Evolutionary conservation across 2,888 invertebrate genomes (phyloP).

Genomic region (Sinohyriopsis cumingii): DNA sequence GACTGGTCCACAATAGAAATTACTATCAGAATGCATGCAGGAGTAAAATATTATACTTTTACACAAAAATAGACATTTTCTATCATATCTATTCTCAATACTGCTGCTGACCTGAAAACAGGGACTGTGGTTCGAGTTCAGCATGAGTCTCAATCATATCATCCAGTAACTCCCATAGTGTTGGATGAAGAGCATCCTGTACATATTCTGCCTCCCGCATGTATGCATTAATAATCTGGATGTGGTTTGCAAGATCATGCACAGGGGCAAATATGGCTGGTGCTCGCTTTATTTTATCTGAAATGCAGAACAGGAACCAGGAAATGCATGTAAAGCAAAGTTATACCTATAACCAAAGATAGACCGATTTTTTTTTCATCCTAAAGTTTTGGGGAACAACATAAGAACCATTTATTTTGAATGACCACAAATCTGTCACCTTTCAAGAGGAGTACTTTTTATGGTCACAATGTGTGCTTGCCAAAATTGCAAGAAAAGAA

Average conservation of each 20-base stretch:
- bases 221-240: slow-evolving; percentile 66
- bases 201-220: slow-evolving; percentile 65
- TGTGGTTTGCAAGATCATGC: slow-evolving; percentile 63
- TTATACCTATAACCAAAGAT: neutral
- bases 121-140: slow-evolving; percentile 57
- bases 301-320: slow-evolving; percentile 4
- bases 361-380: too few species aligned
- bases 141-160: slow-evolving; percentile 62
- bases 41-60: too few species aligned
- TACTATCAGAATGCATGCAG: too few species aligned
- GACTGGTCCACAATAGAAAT: too few species aligned
- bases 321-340: neutral
- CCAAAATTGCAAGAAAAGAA: too few species aligned
- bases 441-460: too few species aligned
- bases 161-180: slow-evolving; percentile 65
- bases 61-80: too few species aligned
- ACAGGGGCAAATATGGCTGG: slow-evolving; percentile 67
- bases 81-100: neutral
- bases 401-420: too few species aligned
- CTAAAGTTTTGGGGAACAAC: too few species aligned
- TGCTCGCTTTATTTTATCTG: slow-evolving; percentile 59
- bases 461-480: too few species aligned
- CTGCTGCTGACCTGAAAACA: slow-evolving; percentile 59
- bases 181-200: slow-evolving; percentile 61
- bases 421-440: too few species aligned